phyloP scores from a whole-genome alignment of 2,888 invertebrate genomes.

The Nomada ruficornis region DNA sequence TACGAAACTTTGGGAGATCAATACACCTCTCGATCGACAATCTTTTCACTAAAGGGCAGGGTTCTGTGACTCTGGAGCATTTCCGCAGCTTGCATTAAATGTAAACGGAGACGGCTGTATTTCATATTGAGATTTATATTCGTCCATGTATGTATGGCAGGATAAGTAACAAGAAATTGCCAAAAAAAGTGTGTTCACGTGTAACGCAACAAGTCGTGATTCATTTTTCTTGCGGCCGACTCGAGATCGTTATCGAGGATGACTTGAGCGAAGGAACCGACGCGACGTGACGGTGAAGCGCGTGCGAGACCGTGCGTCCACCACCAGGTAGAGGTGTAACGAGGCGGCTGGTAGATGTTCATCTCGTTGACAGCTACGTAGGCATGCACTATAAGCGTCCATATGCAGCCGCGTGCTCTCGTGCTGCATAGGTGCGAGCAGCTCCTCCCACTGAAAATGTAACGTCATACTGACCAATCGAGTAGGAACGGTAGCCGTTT shows the following conservation, averaged over 20 bases:
- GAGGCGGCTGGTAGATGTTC: conserved; percentile 62
- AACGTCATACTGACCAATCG: conserved; percentile 75
- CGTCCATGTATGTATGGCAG: no score
- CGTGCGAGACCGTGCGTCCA: conserved; percentile 17
- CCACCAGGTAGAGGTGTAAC: conserved; percentile 54
- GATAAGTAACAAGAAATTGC: no score
- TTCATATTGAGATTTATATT: no score
- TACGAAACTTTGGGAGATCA: neutral
- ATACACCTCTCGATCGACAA: no score
- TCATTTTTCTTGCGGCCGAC: conserved; percentile 29
- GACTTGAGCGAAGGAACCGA: conserved; percentile 59
- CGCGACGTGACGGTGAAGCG: conserved; percentile 18
- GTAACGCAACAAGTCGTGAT: conserved; percentile 17
- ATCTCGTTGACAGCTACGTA: conserved; percentile 68
- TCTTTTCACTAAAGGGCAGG: no score
- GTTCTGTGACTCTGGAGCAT: no score
- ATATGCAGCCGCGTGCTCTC: conserved; percentile 24
- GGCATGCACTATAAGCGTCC: conserved; percentile 64
- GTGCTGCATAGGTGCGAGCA: conserved; percentile 59
- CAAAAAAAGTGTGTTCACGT: conserved; percentile 5
- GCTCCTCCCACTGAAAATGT: conserved; percentile 79
- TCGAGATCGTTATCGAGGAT: conserved; percentile 58
- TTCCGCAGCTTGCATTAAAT: no score
- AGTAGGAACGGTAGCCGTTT: conserved; percentile 53
- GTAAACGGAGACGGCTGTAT: no score